Percentiles rank a stretch among this genome's conserved stretches.
Evolutionary conservation across 2,797 vertebrate genomes (phyloP).

Genomic region (Cynodonichthys magdalenae): DNA sequence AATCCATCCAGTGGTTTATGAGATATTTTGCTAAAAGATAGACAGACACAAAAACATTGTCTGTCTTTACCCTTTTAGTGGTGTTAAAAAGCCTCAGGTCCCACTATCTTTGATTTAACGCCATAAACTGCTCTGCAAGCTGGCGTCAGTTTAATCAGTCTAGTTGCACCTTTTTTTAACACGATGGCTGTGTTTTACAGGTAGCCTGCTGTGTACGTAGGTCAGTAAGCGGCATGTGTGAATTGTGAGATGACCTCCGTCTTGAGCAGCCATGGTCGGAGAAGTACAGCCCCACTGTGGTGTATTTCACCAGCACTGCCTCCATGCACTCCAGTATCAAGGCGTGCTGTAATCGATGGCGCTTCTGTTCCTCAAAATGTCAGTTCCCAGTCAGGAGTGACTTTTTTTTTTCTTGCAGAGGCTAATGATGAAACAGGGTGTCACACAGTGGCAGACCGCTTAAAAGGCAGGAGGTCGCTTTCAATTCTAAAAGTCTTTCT

Average conservation of each 20-base stretch:
- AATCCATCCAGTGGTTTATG: too few species aligned
- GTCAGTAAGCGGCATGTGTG: conserved; percentile 41
- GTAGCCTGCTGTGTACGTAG: conserved; percentile 54
- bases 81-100: conserved; percentile 2
- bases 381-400: conserved; percentile 30
- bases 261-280: conserved; percentile 29
- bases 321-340: background rate
- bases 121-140: conserved; percentile 22
- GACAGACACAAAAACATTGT: too few species aligned
- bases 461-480: conserved; percentile 49
- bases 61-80: too few species aligned
- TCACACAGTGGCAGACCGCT: conserved; percentile 43
- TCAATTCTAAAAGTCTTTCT: conserved; percentile 39
- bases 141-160: conserved; percentile 29
- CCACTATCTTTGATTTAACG: conserved; percentile 26
- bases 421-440: conserved; percentile 61
- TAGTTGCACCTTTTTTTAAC: conserved; percentile 44
- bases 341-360: background rate
- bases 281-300: background rate
- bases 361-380: conserved; percentile 18
- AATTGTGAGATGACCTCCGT: conserved; percentile 36
- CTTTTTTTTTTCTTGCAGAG: conserved; percentile 22
- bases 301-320: conserved; percentile 7
- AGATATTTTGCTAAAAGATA: too few species aligned
- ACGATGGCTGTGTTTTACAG: conserved; percentile 31